A percentile compares a stretch with the other conserved stretches of the same genome.
Evolutionary conservation across 2,113 vertebrate genomes (phyloP).

Genomic region (Microcebus jonahi): DNA sequence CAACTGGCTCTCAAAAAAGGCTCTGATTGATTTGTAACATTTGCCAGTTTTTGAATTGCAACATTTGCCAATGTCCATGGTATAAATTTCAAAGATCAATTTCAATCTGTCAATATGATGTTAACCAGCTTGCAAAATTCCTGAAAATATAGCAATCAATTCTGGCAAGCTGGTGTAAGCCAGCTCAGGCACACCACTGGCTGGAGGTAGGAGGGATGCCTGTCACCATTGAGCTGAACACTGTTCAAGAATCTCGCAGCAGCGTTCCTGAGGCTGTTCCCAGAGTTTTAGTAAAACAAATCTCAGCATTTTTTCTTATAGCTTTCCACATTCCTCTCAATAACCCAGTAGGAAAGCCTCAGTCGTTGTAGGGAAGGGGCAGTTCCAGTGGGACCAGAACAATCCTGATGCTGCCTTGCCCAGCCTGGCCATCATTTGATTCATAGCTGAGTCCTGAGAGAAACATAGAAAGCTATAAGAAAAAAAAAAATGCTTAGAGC

Average conservation of each 20-base stretch:
- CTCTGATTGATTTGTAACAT: constrained; percentile 4
- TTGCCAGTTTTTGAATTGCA: not conserved
- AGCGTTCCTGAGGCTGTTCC: not conserved
- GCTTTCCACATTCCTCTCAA: not conserved
- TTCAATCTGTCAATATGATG: not conserved
- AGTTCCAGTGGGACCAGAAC: not conserved
- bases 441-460: constrained; percentile 1
- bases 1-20: not conserved
- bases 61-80: not conserved
- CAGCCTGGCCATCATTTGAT: not conserved
- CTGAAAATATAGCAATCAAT: not conserved
- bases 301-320: not conserved
- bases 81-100: not conserved
- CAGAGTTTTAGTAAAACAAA: not conserved
- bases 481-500: not conserved
- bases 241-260: not conserved
- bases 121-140: not conserved
- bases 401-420: not conserved
- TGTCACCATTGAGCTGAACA: not conserved
- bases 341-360: not conserved
- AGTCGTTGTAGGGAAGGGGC: not conserved
- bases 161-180: not conserved
- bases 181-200: not conserved
- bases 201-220: not conserved
- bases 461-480: not conserved